Conservation (phyloP, 2,888 invertebrate species). For the Spodoptera picta region DNA sequence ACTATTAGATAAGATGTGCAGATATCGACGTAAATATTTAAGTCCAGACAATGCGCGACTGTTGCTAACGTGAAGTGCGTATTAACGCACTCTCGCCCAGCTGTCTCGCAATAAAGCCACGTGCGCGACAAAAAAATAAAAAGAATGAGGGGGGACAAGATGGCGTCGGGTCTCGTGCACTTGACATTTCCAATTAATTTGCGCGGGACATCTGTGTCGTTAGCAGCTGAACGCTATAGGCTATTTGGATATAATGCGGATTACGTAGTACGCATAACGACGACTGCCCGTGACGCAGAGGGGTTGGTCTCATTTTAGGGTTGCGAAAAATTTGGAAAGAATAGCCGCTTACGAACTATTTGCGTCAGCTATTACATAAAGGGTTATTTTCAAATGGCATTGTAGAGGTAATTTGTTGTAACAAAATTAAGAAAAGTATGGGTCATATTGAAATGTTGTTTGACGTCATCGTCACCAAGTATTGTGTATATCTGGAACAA, state of each 20-base stretch:
- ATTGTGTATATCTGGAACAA: constrained; percentile 6
- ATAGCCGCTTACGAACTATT: constrained; percentile 14
- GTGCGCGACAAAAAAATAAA: constrained; percentile 84
- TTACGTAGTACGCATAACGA: constrained; percentile 73
- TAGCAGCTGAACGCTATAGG: constrained; percentile 83
- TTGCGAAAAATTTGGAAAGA: constrained; percentile 35
- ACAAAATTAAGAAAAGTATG: constrained; percentile 26
- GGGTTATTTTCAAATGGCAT: constrained; percentile 25
- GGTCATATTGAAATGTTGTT: constrained; percentile 13
- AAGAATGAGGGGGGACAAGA: constrained; percentile 74
- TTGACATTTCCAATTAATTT: constrained; percentile 89
- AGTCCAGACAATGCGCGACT: constrained; percentile 31
- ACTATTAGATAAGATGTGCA: constrained; percentile 18
- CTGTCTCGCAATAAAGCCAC: constrained; percentile 84
- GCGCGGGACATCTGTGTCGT: constrained; percentile 86
- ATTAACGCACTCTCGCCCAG: constrained; percentile 78
- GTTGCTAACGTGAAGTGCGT: constrained; percentile 70
- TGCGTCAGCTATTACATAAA: constrained; percentile 35
- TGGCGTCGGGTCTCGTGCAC: constrained; percentile 81
- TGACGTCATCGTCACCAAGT: constrained; percentile 44
- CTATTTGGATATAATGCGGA: constrained; percentile 77
- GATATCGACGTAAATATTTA: constrained; percentile 42
- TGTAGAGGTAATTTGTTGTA: constrained; percentile 5
- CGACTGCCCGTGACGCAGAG: constrained; percentile 52
- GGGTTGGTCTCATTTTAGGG: constrained; percentile 53